Evolutionary conservation across 2,797 vertebrate species (phyloP), one percentile per base, ranked within the genome.

Genomic region (Crax fasciolata): DNA sequence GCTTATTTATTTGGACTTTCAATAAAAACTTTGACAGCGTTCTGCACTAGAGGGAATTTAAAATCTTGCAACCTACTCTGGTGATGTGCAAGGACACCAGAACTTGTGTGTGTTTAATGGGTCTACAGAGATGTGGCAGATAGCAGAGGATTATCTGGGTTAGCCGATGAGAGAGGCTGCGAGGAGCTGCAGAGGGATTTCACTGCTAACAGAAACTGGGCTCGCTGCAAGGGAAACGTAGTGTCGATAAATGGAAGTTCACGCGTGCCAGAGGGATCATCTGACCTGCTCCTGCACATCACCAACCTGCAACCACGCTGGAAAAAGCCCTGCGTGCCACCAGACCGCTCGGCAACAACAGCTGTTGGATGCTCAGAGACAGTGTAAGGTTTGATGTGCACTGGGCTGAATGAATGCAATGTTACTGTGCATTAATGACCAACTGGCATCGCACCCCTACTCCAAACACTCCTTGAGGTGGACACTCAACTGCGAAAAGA

Each of bases 71-170:
- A 5, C 32, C 13, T 57, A 63, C 74, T 54, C 90, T 23, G 67
- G 44, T 61, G 80, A 67, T 3, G 2, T 32, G 74, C 89, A 94
- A 94, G 89, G 93, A 93, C 89, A 94, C 23, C 48, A 80, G 75
- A 80, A 93, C 49, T 78, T 2, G 0, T 68, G 68, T 92, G 81
- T 80, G 73, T 85, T 94, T 90, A 90, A 85, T 18, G 83, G 92
- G 80, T 67, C 84, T 88, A 28, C 78, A 30, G 90, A 93, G 88
- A 92, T 84, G 65, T 75, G 75, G 88, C 93, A 82, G 92, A 94
- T 84, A 95, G 84, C 80, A 92, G 67, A 95, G 92, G 93, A 94
- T 96, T 94, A 94, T 92, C 90, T 94, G 90, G 88, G 93, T 90
- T 92, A 94, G 89, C 62, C 27, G 6, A 10, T 88, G 85, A 76